A percentile compares a stretch with the other conserved stretches of the same genome.
Conservation (phyloP, 2,888 invertebrate genomes). For the Eristalis tenax region DNA sequence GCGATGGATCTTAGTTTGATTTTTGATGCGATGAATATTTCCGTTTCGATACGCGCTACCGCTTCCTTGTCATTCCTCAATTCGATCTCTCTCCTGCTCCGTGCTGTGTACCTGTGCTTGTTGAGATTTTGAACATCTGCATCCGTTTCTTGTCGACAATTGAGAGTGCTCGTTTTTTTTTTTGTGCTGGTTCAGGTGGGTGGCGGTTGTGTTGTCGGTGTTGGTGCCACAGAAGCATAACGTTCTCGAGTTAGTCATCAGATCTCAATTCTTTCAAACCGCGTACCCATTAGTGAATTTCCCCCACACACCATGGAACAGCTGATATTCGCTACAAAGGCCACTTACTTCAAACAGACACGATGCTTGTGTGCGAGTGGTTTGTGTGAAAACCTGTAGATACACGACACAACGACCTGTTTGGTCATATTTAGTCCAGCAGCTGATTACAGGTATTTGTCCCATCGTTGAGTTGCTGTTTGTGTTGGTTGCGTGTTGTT, state of each 20-base stretch:
- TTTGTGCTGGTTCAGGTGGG: conserved; percentile 55
- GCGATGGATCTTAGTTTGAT: conserved; percentile 22
- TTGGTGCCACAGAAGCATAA: not conserved
- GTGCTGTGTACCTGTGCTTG: not conserved
- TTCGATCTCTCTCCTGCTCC: not conserved
- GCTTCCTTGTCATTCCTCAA: conserved; percentile 27
- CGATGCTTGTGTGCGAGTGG: not conserved
- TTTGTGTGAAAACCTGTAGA: conserved; percentile 40
- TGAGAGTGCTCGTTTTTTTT: not conserved
- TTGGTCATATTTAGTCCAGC: conserved; percentile 69
- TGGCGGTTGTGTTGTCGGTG: not conserved
- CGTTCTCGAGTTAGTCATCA: not conserved
- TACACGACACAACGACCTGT: conserved; percentile 56
- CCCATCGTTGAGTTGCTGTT: not conserved
- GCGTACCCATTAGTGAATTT: conserved; percentile 23
- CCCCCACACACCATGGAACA: conserved; percentile 32
- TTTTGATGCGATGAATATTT: conserved; percentile 46
- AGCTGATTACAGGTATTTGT: conserved; percentile 71
- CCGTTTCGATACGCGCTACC: conserved; percentile 39
- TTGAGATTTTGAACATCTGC: not conserved
- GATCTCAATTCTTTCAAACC: not conserved
- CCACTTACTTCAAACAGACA: not conserved
- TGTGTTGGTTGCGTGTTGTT: conserved; percentile 11
- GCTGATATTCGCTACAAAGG: conserved; percentile 54
- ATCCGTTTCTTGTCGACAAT: not conserved